These are phyloP conservation scores for Pitta sordida DNA, from an alignment of 2,113 vertebrate genomes.

Conservation along the genomic window DNA sequence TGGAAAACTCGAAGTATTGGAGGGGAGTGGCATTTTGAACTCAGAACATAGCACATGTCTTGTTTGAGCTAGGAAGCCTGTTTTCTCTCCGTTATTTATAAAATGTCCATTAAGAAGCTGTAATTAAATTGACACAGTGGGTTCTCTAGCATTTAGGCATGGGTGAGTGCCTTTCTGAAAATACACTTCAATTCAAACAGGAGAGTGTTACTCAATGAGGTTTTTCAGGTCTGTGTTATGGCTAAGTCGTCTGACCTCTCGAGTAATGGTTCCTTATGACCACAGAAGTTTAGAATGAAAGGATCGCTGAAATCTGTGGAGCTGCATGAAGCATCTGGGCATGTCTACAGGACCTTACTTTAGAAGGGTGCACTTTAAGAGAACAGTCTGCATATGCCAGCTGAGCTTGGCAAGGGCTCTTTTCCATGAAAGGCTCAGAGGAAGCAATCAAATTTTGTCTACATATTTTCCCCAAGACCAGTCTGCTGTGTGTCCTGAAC, in stretches of 20 bases:
- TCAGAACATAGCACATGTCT: neutral
- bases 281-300: constrained; percentile 5
- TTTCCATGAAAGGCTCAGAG: constrained; percentile 56
- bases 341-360: neutral
- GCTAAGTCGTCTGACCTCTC: neutral
- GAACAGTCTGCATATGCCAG: constrained; percentile 33
- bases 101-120: neutral
- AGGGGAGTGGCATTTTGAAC: neutral
- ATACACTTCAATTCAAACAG: neutral
- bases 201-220: constrained; percentile 3
- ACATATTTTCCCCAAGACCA: constrained; percentile 53
- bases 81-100: neutral
- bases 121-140: neutral
- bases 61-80: neutral
- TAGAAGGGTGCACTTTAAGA: constrained; percentile 37
- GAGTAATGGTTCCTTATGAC: neutral
- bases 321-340: neutral
- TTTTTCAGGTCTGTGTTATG: constrained; percentile 29
- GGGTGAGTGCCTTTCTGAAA: neutral
- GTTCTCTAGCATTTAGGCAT: neutral
- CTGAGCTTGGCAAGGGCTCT: constrained; percentile 42
- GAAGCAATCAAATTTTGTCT: constrained; percentile 50
- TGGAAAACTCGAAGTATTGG: neutral
- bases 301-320: neutral
- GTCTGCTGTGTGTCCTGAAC: constrained; percentile 34